Evolutionary conservation across 2,797 vertebrate genomes (phyloP).

Genomic region (Anas bahamensis): DNA sequence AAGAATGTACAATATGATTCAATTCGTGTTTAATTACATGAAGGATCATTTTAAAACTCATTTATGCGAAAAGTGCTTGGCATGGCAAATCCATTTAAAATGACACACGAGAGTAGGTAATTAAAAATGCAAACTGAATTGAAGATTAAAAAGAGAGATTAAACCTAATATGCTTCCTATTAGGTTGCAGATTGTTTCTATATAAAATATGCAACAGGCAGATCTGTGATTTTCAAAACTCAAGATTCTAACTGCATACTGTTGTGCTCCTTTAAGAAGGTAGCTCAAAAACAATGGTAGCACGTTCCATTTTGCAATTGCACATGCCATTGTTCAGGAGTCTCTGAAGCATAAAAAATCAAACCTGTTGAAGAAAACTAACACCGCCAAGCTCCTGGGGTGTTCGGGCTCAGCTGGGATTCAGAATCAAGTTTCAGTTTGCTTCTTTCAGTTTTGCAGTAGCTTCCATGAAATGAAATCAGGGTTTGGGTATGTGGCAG

Average conservation of each 20-base stretch:
- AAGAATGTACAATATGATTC: slow-evolving; percentile 40
- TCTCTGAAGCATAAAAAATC: slow-evolving; percentile 2
- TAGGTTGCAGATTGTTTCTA: neutral
- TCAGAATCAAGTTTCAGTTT: neutral
- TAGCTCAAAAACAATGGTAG: neutral
- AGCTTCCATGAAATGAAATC: neutral
- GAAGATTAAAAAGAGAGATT: slow-evolving; percentile 49
- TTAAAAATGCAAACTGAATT: slow-evolving; percentile 70
- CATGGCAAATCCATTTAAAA: slow-evolving; percentile 62
- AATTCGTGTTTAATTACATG: slow-evolving; percentile 70
- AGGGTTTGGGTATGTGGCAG: neutral
- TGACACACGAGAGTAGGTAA: slow-evolving; percentile 44
- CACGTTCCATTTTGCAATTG: neutral
- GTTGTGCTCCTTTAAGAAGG: neutral
- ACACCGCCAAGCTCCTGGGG: neutral
- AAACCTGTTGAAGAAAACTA: neutral
- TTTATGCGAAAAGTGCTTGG: slow-evolving; percentile 66
- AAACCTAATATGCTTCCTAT: neutral
- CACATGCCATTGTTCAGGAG: neutral
- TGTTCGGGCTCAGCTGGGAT: neutral
- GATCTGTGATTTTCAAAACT: neutral
- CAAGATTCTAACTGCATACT: neutral
- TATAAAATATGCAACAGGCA: neutral
- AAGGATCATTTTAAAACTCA: slow-evolving; percentile 61
- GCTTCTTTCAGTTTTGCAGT: neutral